Evolutionary conservation across 1,140 invertebrate genomes (phyloP).

Genomic region (Zaprionus inermis): DNA sequence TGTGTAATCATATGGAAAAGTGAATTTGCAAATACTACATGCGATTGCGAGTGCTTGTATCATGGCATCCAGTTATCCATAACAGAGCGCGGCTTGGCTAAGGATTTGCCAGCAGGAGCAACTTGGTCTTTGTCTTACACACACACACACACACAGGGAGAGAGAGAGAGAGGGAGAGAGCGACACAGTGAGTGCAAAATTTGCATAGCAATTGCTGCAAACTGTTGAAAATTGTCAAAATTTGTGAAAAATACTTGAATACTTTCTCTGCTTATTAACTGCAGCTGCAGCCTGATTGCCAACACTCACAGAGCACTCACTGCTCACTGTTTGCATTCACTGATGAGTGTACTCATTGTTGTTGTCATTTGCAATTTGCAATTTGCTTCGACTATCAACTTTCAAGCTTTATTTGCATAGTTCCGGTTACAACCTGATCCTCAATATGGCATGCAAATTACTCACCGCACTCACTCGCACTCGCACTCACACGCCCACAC

Average conservation of each 20-base stretch:
- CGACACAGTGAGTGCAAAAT: conserved; percentile 53
- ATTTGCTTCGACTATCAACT: conserved; percentile 54
- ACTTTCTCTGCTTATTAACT: conserved; percentile 63
- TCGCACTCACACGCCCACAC: conserved; percentile 9
- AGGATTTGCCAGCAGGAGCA: conserved; percentile 37
- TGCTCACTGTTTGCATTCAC: conserved; percentile 50
- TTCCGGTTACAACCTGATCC: conserved; percentile 53
- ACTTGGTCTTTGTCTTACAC: conserved; percentile 19
- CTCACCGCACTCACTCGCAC: conserved; percentile 8
- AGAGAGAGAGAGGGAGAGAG: conserved; percentile 5
- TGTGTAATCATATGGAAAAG: conserved; percentile 83
- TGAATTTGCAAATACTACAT: conserved; percentile 82
- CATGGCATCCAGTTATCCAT: conserved; percentile 50
- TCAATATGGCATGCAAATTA: conserved; percentile 44
- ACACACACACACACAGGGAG: background rate
- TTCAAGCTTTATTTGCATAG: conserved; percentile 60
- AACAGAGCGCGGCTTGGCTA: conserved; percentile 43
- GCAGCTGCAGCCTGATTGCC: conserved; percentile 45
- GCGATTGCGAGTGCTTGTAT: conserved; percentile 49
- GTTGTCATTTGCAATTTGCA: conserved; percentile 37
- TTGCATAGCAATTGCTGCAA: conserved; percentile 65
- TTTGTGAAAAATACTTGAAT: conserved; percentile 46
- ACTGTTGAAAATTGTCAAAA: conserved; percentile 44
- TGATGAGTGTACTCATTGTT: conserved; percentile 32
- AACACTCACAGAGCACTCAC: conserved; percentile 31